These are phyloP conservation scores for Drosophila prostipennis DNA, from an alignment of 2,888 invertebrate genomes.

Conservation along the genomic window DNA sequence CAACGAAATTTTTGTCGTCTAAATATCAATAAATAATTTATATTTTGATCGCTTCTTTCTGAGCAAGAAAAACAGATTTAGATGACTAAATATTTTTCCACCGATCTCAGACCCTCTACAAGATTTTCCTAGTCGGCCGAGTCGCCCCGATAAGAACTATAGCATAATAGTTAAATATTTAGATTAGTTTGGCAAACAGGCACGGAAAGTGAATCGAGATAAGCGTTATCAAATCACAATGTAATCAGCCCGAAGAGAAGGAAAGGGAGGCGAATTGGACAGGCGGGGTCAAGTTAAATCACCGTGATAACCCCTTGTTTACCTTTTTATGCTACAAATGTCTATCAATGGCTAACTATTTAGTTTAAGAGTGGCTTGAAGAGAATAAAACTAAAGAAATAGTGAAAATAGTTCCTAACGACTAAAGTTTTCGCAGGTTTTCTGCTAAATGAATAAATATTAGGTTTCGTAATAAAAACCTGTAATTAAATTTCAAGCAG, in stretches of 20 bases:
- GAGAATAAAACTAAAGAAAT: too few species aligned
- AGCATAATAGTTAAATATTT: conserved; percentile 53
- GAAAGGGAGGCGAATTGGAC: not conserved
- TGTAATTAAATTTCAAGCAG: too few species aligned
- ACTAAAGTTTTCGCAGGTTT: too few species aligned
- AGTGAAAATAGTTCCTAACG: too few species aligned
- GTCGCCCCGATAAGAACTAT: conserved; percentile 27
- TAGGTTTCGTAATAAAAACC: too few species aligned
- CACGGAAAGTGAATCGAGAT: conserved; percentile 59
- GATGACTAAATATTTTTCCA: conserved; percentile 24
- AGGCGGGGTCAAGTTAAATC: conserved; percentile 21
- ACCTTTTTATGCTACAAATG: conserved; percentile 23
- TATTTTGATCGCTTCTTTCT: not conserved
- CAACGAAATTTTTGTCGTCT: too few species aligned
- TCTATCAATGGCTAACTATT: not conserved
- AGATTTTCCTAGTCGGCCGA: conserved; percentile 24
- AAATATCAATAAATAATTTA: too few species aligned
- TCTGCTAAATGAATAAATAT: too few species aligned
- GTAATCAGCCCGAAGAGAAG: conserved; percentile 23
- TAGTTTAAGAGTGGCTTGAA: conserved; percentile 57
- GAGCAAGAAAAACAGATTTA: not conserved
- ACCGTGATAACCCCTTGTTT: conserved; percentile 27
- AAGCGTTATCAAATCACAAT: conserved; percentile 41
- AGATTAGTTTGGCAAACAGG: conserved; percentile 40
- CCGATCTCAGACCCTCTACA: conserved; percentile 1